Base-by-base conservation (phyloP, 2,797 vertebrate species). In the Sciurus carolinensis region DNA sequence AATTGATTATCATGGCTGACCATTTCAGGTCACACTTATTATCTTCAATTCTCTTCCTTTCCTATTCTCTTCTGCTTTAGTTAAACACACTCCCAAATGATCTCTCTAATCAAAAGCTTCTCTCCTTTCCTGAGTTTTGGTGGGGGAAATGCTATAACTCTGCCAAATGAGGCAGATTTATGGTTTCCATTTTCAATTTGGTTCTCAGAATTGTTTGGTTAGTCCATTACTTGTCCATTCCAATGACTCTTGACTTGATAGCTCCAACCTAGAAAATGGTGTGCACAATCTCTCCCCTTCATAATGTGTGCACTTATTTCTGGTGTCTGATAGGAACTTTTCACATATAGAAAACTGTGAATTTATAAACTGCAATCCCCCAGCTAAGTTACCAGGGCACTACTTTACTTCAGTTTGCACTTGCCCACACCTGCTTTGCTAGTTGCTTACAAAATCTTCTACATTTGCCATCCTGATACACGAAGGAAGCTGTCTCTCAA, bases 161-260 rank as follows among this genome's bases (percentile, higher is more conserved):
- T 92, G 76, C 52, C 64, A 83, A n/a, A 14, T 28, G 3, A 26
- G 57, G 15, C 81, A 96, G 81, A 90, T 96, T 96, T 83, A 95
- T 33, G 26, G 26, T 87, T 95, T 95, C 76, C 81, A 96, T 80
- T 96, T 95, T 94, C 54, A 30, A 79, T 11, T 71, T 44, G 47
- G 67, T 52, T 39, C 39, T 95, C 62, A 75, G 20, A 96, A 91
- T 91, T 76, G 83, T 73, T 86, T 59, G 30, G 73, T 59, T 52
- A 71, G 75, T 93, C 67, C 87, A 82, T 94, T 81, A 39, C 59
- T 71, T 89, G 73, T 93, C 67, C 69, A 81, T 72, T 72, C 52
- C 47, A 80, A 81, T 81, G 91, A 82, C 62, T 76, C 52, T 72
- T n/a, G 62, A 17, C 86, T 88, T 88, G 59, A 95, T 52, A 83